Evolutionary conservation across 2,888 invertebrate genomes (phyloP).

Genomic region (Ichneumon xanthorius): DNA sequence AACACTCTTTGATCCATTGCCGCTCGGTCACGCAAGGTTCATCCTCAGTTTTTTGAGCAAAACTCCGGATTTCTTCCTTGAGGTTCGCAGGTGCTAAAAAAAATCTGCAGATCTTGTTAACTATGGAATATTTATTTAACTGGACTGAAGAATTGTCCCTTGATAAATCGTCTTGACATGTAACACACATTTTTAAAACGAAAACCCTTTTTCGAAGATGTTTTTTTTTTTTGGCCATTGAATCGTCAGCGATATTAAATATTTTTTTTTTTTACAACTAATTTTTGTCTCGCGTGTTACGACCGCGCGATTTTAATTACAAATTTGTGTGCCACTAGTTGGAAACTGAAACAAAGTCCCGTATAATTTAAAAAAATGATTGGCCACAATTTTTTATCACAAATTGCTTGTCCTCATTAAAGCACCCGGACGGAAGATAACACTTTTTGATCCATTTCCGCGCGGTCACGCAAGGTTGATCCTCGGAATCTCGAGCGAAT

Average conservation of each 20-base stretch:
- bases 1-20: background rate
- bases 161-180: too few species aligned
- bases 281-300: background rate
- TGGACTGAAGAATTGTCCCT: too few species aligned
- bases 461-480: conserved; percentile 32
- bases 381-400: too few species aligned
- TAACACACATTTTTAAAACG: too few species aligned
- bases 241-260: background rate
- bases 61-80: too few species aligned
- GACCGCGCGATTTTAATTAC: background rate
- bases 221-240: background rate
- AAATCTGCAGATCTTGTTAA: too few species aligned
- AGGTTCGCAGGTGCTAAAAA: too few species aligned
- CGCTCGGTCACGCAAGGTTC: conserved; percentile 24
- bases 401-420: conserved; percentile 15
- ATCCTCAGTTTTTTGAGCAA: background rate
- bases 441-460: background rate
- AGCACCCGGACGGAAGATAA: background rate
- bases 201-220: background rate
- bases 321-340: background rate
- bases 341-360: too few species aligned
- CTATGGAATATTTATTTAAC: too few species aligned
- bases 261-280: background rate
- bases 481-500: background rate
- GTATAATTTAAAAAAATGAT: too few species aligned